Percentiles rank a stretch among this genome's conserved stretches.
phyloP scores from a whole-genome alignment of 2,113 vertebrate genomes.

The Oncorhynchus mykiss region DNA sequence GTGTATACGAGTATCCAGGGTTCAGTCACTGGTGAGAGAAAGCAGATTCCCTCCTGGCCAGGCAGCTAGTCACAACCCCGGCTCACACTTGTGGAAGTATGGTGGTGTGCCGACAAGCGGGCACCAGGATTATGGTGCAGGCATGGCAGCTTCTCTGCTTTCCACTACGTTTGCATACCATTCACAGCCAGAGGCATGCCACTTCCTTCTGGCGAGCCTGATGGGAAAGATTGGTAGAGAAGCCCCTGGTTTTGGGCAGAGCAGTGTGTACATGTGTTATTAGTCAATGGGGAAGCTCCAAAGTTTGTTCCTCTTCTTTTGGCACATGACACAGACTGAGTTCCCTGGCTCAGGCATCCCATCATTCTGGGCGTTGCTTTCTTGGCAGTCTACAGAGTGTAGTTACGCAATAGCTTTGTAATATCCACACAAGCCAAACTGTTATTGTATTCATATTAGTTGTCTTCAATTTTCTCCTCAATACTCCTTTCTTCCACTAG shows the following conservation, averaged over 20 bases:
- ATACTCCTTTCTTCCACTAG: constrained; percentile 51
- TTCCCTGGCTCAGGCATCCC: constrained; percentile 45
- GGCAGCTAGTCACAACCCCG: constrained; percentile 10
- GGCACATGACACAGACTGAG: constrained; percentile 55
- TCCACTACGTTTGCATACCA: constrained; percentile 34
- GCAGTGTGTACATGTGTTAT: constrained; percentile 31
- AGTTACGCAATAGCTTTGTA: constrained; percentile 67
- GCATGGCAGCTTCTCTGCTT: constrained; percentile 17
- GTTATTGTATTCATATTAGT: constrained; percentile 59
- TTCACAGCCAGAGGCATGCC: constrained; percentile 58
- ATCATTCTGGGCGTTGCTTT: constrained; percentile 48
- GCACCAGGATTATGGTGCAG: constrained; percentile 23
- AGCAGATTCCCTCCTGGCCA: constrained; percentile 16
- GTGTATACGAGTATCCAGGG: background rate
- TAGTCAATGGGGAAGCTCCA: constrained; percentile 67
- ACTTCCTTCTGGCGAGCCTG: constrained; percentile 59
- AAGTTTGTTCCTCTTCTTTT: constrained; percentile 59
- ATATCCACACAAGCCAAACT: constrained; percentile 56
- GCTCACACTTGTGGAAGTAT: constrained; percentile 17
- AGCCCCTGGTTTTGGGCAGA: constrained; percentile 47
- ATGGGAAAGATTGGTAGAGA: constrained; percentile 65
- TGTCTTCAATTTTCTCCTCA: background rate
- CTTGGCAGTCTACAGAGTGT: constrained; percentile 49
- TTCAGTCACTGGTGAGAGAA: constrained; percentile 30
- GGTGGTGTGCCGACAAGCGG: constrained; percentile 27